phyloP scores from a whole-genome alignment of 2,797 vertebrate species.

The Scyliorhinus canicula region DNA sequence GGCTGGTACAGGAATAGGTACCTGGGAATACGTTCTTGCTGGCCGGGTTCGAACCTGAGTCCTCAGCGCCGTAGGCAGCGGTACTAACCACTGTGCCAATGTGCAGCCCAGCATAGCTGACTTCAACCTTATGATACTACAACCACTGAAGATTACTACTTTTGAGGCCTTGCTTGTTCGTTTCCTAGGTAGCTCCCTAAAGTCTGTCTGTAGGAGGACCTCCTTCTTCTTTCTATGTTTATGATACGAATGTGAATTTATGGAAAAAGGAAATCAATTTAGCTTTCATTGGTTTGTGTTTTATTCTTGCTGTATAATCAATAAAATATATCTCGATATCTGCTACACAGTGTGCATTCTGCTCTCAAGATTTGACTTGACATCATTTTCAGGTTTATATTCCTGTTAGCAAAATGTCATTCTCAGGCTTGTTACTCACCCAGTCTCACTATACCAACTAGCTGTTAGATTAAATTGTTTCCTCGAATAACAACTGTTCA shows the following conservation, averaged over 20 bases:
- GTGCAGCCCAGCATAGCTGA: too few species aligned
- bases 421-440: not conserved
- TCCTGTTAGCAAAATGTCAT: not conserved
- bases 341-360: not conserved
- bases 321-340: not conserved
- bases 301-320: not conserved
- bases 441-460: constrained; percentile 7
- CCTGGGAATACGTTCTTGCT: too few species aligned
- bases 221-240: not conserved
- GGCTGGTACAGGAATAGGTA: too few species aligned
- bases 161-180: not conserved
- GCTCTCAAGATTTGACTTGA: not conserved
- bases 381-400: not conserved
- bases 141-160: not conserved
- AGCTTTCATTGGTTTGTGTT: not conserved
- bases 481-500: not conserved
- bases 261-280: not conserved
- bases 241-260: not conserved
- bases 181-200: not conserved
- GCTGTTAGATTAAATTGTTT: not conserved
- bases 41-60: too few species aligned
- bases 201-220: not conserved
- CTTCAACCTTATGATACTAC: not conserved
- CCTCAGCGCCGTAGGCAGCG: too few species aligned
- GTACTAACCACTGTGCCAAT: too few species aligned